Conservation (phyloP, 2,888 invertebrate genomes). For the Chalcis sispes region DNA sequence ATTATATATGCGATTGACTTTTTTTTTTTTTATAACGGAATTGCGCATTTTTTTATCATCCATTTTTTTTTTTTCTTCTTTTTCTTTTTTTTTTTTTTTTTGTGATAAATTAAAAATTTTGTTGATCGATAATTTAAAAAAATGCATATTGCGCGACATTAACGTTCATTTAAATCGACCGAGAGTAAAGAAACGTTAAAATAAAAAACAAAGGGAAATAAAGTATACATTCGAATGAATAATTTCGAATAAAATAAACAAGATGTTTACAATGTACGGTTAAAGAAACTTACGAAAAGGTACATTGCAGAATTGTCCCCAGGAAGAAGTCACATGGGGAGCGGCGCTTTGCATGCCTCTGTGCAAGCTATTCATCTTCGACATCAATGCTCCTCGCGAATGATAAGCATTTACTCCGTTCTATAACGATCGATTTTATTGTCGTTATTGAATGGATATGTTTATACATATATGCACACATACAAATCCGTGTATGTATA, state of each 20-base stretch:
- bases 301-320: constrained; percentile 73
- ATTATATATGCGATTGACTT: no score
- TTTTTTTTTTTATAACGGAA: no score
- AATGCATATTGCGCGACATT: no score
- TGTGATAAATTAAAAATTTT: no score
- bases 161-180: no score
- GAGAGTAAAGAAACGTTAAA: no score
- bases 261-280: no score
- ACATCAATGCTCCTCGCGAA: constrained; percentile 65
- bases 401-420: constrained; percentile 65
- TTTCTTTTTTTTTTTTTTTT: no score
- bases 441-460: background rate
- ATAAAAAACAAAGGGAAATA: no score
- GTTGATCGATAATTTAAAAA: no score
- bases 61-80: no score
- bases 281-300: constrained; percentile 68
- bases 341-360: constrained; percentile 64
- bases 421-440: constrained; percentile 34
- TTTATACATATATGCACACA: background rate
- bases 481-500: background rate
- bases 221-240: background rate
- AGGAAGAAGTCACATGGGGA: constrained; percentile 63
- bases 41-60: no score
- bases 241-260: background rate
- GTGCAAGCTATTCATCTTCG: constrained; percentile 68